Evolutionary conservation across 2,797 vertebrate species (phyloP).

Genomic region (Scomberomorus guttatus): DNA sequence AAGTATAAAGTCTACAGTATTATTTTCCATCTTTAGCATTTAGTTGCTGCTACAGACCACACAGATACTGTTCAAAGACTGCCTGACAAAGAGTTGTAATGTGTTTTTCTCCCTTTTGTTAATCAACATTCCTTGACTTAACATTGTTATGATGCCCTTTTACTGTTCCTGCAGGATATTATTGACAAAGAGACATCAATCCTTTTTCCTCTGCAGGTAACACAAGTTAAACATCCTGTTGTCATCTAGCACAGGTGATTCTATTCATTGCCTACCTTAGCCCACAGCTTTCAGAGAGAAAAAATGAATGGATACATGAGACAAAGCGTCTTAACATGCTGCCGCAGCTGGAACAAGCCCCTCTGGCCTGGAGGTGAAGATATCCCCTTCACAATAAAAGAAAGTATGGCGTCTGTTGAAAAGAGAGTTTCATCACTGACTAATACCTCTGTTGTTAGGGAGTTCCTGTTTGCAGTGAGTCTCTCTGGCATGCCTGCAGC

Average conservation of each 20-base stretch:
- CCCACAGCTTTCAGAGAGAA: slow-evolving; percentile 56
- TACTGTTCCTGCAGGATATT: slow-evolving; percentile 30
- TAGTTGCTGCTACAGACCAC: slow-evolving; percentile 1
- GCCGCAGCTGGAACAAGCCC: slow-evolving; percentile 66
- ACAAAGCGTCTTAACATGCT: slow-evolving; percentile 75
- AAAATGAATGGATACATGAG: slow-evolving; percentile 63
- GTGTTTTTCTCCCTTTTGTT: neutral
- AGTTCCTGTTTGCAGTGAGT: slow-evolving; percentile 60
- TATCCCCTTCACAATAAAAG: slow-evolving; percentile 69
- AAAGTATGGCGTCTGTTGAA: slow-evolving; percentile 61
- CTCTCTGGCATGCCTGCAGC: slow-evolving; percentile 49
- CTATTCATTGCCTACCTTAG: slow-evolving; percentile 49
- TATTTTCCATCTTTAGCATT: slow-evolving; percentile 14
- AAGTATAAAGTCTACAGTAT: neutral
- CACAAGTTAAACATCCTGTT: slow-evolving; percentile 66
- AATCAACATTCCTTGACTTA: slow-evolving; percentile 16
- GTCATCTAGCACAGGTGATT: slow-evolving; percentile 57
- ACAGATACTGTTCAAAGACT: neutral
- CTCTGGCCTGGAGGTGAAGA: slow-evolving; percentile 65
- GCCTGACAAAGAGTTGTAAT: neutral
- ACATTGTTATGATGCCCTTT: slow-evolving; percentile 14
- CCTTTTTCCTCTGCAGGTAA: slow-evolving; percentile 33
- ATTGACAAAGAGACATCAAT: slow-evolving; percentile 43
- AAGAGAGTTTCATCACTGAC: slow-evolving; percentile 60
- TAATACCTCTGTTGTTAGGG: slow-evolving; percentile 68